Conservation (phyloP, 2,888 invertebrate species). For the Lasioglossum leucozonium region DNA sequence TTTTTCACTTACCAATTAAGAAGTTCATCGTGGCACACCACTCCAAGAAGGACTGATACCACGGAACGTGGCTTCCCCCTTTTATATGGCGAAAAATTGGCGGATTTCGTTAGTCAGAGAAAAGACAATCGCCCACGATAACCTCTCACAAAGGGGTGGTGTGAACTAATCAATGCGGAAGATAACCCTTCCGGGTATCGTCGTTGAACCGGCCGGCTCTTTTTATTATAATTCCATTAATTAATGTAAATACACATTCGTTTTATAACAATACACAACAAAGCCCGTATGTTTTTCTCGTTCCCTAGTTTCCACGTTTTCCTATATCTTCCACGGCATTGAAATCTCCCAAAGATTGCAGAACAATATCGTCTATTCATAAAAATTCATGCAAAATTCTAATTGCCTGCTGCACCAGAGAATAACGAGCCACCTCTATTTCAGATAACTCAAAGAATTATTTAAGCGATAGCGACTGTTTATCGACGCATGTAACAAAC, state of each 20-base stretch:
- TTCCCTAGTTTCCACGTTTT: background rate
- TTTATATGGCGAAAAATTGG: slow-evolving; percentile 79
- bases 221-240: slow-evolving; percentile 1
- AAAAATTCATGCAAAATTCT: background rate
- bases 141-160: slow-evolving; percentile 74
- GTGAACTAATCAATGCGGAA: slow-evolving; percentile 69
- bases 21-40: slow-evolving; percentile 71
- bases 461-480: slow-evolving; percentile 52
- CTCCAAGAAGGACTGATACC: slow-evolving; percentile 77
- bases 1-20: slow-evolving; percentile 74
- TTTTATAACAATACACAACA: background rate
- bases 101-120: slow-evolving; percentile 67
- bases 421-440: background rate
- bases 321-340: background rate
- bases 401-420: background rate
- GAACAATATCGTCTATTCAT: background rate
- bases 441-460: background rate
- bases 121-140: slow-evolving; percentile 68
- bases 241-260: background rate
- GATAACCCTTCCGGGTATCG: slow-evolving; percentile 77
- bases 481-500: slow-evolving; percentile 32
- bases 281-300: too few relatives aligned
- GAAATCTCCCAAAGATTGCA: background rate
- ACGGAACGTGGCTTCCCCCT: slow-evolving; percentile 64
- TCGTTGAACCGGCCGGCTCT: slow-evolving; percentile 65